These are phyloP conservation scores for Diplolepis rosae DNA, from an alignment of 2,888 invertebrate genomes.

Conservation along the genomic window DNA sequence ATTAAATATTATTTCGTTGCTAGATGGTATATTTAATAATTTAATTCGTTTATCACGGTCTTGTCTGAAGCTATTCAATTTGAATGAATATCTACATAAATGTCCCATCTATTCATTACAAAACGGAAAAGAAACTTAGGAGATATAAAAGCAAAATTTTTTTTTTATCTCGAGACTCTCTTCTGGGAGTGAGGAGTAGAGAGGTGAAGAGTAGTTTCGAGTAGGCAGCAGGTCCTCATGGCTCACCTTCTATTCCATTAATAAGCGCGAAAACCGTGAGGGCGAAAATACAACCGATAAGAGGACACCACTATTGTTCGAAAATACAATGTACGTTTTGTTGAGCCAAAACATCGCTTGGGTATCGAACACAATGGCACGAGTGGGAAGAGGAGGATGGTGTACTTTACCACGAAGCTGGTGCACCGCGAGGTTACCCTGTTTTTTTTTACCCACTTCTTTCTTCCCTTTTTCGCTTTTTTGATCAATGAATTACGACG, in stretches of 20 bases:
- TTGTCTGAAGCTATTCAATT: too few relatives aligned
- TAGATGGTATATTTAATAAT: too few relatives aligned
- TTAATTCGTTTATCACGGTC: too few relatives aligned
- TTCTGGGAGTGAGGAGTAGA: conserved; percentile 38
- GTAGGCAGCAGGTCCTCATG: conserved; percentile 32
- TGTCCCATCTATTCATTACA: too few relatives aligned
- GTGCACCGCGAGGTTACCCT: conserved; percentile 17
- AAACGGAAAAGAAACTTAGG: background rate
- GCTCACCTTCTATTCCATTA: conserved; percentile 45
- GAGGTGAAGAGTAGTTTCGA: conserved; percentile 43
- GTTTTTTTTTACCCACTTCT: conserved; percentile 34
- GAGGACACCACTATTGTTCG: conserved; percentile 58
- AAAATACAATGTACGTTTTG: conserved; percentile 61
- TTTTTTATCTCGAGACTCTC: background rate
- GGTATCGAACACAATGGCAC: conserved; percentile 55
- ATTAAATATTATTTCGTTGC: too few relatives aligned
- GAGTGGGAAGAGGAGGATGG: background rate
- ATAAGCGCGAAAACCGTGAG: conserved; percentile 48
- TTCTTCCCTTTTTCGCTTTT: conserved; percentile 38
- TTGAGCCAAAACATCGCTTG: conserved; percentile 57
- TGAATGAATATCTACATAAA: too few relatives aligned
- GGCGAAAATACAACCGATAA: conserved; percentile 51
- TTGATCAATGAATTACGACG: conserved; percentile 46
- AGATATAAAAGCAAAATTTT: background rate
- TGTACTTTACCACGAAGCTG: conserved; percentile 14